phyloP scores from a whole-genome alignment of 1,140 invertebrate species.

The Halyomorpha halys region DNA sequence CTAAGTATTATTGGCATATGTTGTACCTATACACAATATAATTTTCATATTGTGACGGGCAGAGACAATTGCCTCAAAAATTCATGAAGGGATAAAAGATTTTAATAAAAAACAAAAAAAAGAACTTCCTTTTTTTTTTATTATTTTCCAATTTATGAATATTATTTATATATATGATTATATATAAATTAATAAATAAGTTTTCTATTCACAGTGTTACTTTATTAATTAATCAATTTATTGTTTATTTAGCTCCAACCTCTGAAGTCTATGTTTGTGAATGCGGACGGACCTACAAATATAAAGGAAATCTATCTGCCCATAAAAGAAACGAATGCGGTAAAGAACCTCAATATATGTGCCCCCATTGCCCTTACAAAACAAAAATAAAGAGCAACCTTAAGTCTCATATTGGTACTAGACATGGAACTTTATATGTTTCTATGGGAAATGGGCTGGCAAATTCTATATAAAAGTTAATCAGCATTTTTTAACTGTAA shows the following conservation, averaged over 20 bases:
- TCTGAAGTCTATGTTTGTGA: conserved; percentile 35
- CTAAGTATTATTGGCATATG: too few species aligned
- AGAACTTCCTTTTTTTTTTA: too few species aligned
- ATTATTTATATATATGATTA: background rate
- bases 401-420: conserved; percentile 28
- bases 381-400: conserved; percentile 23
- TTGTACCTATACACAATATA: too few species aligned
- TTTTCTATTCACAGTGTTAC: background rate
- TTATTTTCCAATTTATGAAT: background rate
- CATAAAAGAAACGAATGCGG: conserved; percentile 64
- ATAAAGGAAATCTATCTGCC: conserved; percentile 66
- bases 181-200: too few species aligned
- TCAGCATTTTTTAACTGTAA: too few species aligned
- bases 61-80: too few species aligned
- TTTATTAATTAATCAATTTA: conserved; percentile 1
- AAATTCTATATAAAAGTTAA: too few species aligned
- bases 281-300: conserved; percentile 66
- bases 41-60: too few species aligned
- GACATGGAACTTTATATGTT: conserved; percentile 21
- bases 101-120: too few species aligned
- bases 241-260: background rate
- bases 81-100: too few species aligned
- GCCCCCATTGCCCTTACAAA: conserved; percentile 23
- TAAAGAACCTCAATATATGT: conserved; percentile 22
- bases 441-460: too few species aligned